Evolutionary conservation across 2,797 vertebrate species (phyloP).

Genomic region (Tolypeutes matacus): DNA sequence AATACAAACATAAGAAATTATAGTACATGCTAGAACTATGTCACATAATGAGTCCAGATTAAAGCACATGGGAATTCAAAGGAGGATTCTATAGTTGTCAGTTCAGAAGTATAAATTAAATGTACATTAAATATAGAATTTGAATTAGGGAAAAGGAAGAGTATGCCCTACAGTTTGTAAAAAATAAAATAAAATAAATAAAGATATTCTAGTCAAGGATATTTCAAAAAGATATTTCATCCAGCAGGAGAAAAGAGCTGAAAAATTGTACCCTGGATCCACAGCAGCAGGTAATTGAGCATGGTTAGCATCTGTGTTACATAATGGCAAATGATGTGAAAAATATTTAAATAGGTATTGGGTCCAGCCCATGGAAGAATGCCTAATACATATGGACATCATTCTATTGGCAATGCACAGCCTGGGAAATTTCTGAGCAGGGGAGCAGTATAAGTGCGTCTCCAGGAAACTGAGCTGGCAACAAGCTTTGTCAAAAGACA

Average conservation of each 20-base stretch:
- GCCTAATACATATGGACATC: not conserved
- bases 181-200: not conserved
- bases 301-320: not conserved
- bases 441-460: not conserved
- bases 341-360: not conserved
- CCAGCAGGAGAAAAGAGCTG: not conserved
- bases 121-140: not conserved
- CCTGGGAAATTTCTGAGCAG: not conserved
- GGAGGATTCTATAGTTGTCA: not conserved
- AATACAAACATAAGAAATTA: not conserved
- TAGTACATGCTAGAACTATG: not conserved
- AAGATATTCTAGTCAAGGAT: not conserved
- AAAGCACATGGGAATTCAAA: constrained; percentile 24
- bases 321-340: constrained; percentile 24
- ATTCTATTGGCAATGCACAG: not conserved
- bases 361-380: not conserved
- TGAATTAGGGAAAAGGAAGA: not conserved
- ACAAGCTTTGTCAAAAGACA: not conserved
- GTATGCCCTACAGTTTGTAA: not conserved
- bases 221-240: not conserved
- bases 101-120: constrained; percentile 42
- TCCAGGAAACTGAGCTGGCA: not conserved
- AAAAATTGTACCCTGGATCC: not conserved
- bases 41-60: not conserved
- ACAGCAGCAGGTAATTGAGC: not conserved